Conservation (phyloP, 2,797 vertebrate species). For the Sorex maritimensis region DNA sequence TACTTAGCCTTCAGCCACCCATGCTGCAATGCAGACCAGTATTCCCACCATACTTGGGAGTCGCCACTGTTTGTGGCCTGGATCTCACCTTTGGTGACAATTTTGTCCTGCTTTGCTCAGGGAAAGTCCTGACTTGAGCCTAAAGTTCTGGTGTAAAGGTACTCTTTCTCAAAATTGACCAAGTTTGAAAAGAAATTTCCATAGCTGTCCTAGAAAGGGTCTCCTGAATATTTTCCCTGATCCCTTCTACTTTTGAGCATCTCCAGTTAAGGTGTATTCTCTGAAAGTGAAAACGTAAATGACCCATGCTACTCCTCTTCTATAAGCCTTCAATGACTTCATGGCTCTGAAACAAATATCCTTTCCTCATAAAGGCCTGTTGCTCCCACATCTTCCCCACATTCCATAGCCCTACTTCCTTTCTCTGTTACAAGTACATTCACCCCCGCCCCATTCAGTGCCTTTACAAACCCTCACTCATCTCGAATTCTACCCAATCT, state of each 20-base stretch:
- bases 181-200: neutral
- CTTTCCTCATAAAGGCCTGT: neutral
- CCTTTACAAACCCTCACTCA: neutral
- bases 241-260: neutral
- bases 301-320: neutral
- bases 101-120: neutral
- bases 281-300: slow-evolving; percentile 36
- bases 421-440: neutral
- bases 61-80: neutral
- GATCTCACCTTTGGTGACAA: neutral
- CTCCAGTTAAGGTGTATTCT: neutral
- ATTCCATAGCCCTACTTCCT: neutral
- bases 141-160: neutral
- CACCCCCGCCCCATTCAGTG: neutral
- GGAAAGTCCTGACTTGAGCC: neutral
- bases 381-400: neutral
- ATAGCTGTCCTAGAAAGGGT: neutral
- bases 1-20: neutral
- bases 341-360: neutral
- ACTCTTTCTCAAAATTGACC: neutral
- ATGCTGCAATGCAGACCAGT: neutral
- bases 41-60: neutral
- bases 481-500: neutral
- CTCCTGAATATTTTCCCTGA: neutral
- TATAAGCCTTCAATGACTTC: slow-evolving; percentile 7